Conservation (phyloP, 2,797 vertebrate genomes). For the Coregonus ussuriensis region DNA sequence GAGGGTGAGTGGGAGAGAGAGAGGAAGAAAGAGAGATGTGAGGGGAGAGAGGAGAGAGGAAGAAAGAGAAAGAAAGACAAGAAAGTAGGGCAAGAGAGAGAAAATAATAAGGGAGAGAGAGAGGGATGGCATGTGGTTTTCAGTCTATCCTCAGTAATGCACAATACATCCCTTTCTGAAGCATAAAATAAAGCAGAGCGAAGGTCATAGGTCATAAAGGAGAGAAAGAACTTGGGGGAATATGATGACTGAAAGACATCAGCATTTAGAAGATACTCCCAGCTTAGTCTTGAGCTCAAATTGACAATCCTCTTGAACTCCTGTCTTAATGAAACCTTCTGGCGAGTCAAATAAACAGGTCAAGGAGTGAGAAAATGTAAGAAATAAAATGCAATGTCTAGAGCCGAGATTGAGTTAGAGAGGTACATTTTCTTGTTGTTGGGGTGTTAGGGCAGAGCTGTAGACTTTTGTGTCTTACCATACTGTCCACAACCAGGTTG, state of each 20-base stretch:
- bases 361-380: conserved; percentile 2
- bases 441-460: background rate
- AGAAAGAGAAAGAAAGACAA: background rate
- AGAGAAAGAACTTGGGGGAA: background rate
- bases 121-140: background rate
- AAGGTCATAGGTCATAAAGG: background rate
- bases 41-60: conserved; percentile 10
- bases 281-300: conserved; percentile 35
- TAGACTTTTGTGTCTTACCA: conserved; percentile 63
- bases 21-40: conserved; percentile 1
- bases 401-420: background rate
- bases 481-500: conserved; percentile 81
- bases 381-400: conserved; percentile 16
- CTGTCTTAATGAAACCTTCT: conserved; percentile 17
- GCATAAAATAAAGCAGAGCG: background rate
- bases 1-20: background rate
- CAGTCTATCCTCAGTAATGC: background rate
- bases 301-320: conserved; percentile 46
- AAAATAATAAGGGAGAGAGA: background rate
- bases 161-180: background rate
- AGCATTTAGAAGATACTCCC: conserved; percentile 35
- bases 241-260: conserved; percentile 22
- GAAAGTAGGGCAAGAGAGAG: background rate
- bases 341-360: conserved; percentile 23
- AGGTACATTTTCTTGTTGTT: background rate